Percentiles rank a stretch among this genome's conserved stretches.
These are phyloP conservation scores for Eospalax fontanierii DNA, from an alignment of 2,797 vertebrate species.

Conservation along the genomic window DNA sequence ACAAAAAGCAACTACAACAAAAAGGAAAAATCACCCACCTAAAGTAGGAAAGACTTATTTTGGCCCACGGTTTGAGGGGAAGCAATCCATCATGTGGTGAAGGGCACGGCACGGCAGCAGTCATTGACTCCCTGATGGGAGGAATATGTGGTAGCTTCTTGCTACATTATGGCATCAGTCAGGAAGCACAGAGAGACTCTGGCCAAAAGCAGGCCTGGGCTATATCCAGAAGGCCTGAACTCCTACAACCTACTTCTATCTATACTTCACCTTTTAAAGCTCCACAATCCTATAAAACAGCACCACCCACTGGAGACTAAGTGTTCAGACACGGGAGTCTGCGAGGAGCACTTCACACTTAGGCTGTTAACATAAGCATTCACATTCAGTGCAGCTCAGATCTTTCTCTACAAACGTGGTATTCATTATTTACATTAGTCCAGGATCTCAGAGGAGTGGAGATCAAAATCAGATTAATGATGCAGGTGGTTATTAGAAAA, in stretches of 20 bases:
- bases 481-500: neutral
- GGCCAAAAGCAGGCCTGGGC: neutral
- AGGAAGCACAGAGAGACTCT: neutral
- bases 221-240: neutral
- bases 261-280: no score
- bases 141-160: neutral
- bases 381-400: neutral
- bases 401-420: neutral
- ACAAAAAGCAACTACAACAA: neutral
- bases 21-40: no score
- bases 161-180: neutral
- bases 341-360: neutral
- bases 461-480: neutral
- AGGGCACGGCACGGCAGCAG: neutral
- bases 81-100: neutral
- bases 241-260: neutral
- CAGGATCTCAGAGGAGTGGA: neutral
- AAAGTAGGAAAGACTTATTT: no score
- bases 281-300: neutral
- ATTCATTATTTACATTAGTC: neutral
- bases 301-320: neutral
- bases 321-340: neutral
- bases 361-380: neutral
- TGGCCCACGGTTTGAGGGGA: neutral
- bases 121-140: neutral